A percentile compares a stretch with the other conserved stretches of the same genome.
Conservation (phyloP, 2,888 invertebrate genomes). For the Calliopum simillimum region DNA sequence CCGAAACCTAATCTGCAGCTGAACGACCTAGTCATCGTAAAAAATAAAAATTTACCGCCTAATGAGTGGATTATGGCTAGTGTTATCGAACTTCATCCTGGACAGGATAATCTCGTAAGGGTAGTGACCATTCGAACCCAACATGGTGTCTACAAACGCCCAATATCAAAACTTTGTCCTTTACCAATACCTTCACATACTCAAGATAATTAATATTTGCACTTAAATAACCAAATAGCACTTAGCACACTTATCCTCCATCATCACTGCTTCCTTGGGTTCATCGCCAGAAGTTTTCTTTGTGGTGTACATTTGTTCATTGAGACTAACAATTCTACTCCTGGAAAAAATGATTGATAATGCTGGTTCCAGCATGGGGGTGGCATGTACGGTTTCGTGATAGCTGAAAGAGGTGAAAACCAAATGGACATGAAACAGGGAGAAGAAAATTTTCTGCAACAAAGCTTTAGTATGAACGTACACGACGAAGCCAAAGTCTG, state of each 20-base stretch:
- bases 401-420: slow-evolving; percentile 7
- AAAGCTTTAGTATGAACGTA: too few species aligned
- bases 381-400: neutral
- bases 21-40: slow-evolving; percentile 39
- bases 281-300: neutral
- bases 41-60: slow-evolving; percentile 37
- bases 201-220: too few species aligned
- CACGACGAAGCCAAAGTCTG: too few species aligned
- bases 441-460: too few species aligned
- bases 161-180: slow-evolving; percentile 34
- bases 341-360: neutral
- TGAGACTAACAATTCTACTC: neutral
- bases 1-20: slow-evolving; percentile 28
- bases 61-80: slow-evolving; percentile 38
- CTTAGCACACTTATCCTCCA: neutral
- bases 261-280: neutral
- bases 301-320: neutral
- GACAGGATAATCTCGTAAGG: slow-evolving; percentile 38
- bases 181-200: slow-evolving; percentile 15
- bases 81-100: slow-evolving; percentile 40
- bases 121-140: slow-evolving; percentile 35
- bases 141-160: slow-evolving; percentile 33
- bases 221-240: too few species aligned
- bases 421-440: too few species aligned
- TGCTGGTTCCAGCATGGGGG: slow-evolving; percentile 1